These are phyloP conservation scores for Uloborus plumipes DNA, from an alignment of 2,888 invertebrate genomes.

Conservation along the genomic window DNA sequence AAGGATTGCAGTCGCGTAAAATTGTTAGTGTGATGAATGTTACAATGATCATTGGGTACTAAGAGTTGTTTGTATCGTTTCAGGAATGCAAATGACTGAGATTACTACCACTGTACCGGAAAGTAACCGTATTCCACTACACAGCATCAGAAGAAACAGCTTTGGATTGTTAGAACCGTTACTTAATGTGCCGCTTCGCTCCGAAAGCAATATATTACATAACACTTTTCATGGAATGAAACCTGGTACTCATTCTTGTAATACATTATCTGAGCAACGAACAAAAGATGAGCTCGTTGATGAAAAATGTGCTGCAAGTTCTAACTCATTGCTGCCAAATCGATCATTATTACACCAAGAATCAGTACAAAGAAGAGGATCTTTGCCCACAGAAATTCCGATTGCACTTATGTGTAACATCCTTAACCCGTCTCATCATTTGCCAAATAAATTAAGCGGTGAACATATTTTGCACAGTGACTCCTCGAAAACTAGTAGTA, in stretches of 20 bases:
- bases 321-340: constrained; percentile 41
- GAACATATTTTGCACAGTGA: constrained; percentile 28
- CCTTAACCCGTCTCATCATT: constrained; percentile 14
- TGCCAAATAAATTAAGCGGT: neutral
- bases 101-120: constrained; percentile 17
- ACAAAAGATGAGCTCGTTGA: constrained; percentile 11
- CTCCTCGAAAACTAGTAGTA: constrained; percentile 17
- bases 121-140: constrained; percentile 13
- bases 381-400: constrained; percentile 48
- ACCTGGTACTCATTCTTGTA: constrained; percentile 22
- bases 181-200: constrained; percentile 24
- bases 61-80: neutral
- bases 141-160: constrained; percentile 38
- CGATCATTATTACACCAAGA: constrained; percentile 26
- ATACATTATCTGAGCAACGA: constrained; percentile 28
- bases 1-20: too few species aligned
- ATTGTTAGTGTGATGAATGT: too few species aligned
- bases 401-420: constrained; percentile 23
- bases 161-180: constrained; percentile 59
- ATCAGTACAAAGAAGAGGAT: constrained; percentile 52
- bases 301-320: constrained; percentile 21
- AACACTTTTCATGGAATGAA: constrained; percentile 20
- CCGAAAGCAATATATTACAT: constrained; percentile 29
- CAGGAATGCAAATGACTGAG: constrained; percentile 23
- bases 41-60: too few species aligned